phyloP scores from a whole-genome alignment of 1,140 invertebrate species.

The Brachionus rubens region DNA sequence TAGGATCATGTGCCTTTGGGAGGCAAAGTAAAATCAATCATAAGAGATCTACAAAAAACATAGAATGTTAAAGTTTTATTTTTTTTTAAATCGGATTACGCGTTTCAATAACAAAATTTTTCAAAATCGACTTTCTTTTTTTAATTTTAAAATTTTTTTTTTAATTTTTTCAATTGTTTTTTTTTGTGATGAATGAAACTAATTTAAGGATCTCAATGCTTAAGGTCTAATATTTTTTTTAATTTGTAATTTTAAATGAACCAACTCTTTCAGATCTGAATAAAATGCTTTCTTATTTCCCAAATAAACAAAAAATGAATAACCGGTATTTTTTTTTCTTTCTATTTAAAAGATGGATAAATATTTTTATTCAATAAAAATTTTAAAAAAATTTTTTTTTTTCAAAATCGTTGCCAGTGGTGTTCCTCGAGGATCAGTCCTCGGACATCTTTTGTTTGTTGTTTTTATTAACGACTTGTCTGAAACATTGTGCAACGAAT shows the following conservation, averaged over 20 bases:
- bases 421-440: too few relatives aligned
- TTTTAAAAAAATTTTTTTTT: too few relatives aligned
- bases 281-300: too few relatives aligned
- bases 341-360: too few relatives aligned
- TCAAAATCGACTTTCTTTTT: not conserved
- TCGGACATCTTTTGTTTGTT: too few relatives aligned
- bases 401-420: too few relatives aligned
- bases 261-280: too few relatives aligned
- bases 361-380: too few relatives aligned
- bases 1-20: not conserved
- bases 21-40: slow-evolving; percentile 12
- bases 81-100: not conserved
- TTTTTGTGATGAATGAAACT: not conserved
- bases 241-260: too few relatives aligned
- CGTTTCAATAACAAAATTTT: not conserved
- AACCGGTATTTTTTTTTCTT: not conserved
- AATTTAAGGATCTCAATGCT: not conserved
- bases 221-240: not conserved
- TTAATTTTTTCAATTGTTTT: not conserved
- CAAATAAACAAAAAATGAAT: too few relatives aligned
- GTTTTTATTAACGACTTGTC: too few relatives aligned
- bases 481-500: too few relatives aligned
- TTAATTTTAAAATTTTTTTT: not conserved
- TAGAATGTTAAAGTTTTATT: not conserved
- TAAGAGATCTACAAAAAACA: slow-evolving; percentile 14